Base-by-base conservation (phyloP, 2,113 vertebrate species). In the Centropus bengalensis region DNA sequence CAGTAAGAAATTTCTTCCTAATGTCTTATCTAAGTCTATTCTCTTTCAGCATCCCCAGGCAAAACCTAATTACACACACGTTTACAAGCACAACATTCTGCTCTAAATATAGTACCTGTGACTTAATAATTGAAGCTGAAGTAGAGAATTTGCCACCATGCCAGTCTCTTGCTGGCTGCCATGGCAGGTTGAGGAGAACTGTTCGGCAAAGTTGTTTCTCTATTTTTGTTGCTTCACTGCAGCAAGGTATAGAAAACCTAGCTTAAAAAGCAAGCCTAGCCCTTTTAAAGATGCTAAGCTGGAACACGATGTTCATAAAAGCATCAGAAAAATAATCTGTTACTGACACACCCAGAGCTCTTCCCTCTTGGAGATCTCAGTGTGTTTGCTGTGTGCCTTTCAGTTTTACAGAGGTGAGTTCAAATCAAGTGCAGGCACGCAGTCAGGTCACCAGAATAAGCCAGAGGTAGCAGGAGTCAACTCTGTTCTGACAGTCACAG, bases 351-450 rank as follows among this genome's bases (percentile, higher is more conserved):
- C 80, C 15, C 88, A 40, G 64, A 64, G n/a, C 44, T 94, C 85
- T 82, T 86, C 73, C 85, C 36, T 8, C 36, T 44, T 24, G 60
- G 64, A 45, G 44, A 55, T 81, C 47, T 83, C 74, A 40, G 55
- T 23, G 8, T 13, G 33, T 86, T 93, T 90, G 76, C 82, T 85
- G 68, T 47, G 82, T 47, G 82, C 85, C 68, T 93, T 91, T 59
- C 64, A 70, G n/a, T 75, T 93, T 78, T 78, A 52, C 21, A 75
- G 47, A 68, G 56, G 64, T 82, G 86, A 88, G 82, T 86, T 89
- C 88, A 95, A 83, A 71, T 55, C 64, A 83, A 93, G 91, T 44
- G 52, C 56, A 86, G 82, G 42, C 82, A 73, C 24, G 63, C 60
- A 74, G n/a, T n/a, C 75, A 87, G 86, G 75, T 70, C 75, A 90